phyloP scores from a whole-genome alignment of 1,140 invertebrate species.

The Drosophila saltans region DNA sequence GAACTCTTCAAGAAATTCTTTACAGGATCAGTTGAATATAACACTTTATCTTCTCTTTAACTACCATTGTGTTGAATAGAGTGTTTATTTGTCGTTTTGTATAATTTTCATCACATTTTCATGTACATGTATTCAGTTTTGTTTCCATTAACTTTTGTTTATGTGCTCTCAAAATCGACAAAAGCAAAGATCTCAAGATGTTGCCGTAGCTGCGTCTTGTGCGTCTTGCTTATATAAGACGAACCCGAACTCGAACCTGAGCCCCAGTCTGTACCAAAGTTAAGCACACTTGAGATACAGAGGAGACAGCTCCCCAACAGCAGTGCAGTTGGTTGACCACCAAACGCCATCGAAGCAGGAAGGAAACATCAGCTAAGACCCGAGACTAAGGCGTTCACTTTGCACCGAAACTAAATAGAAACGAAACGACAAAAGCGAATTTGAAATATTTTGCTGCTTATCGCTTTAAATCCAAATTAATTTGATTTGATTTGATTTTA shows the following conservation, averaged over 20 bases:
- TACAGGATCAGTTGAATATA: background rate
- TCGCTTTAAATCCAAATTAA: constrained; percentile 10
- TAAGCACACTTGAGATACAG: constrained; percentile 22
- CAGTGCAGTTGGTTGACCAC: constrained; percentile 15
- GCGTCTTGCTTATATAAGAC: constrained; percentile 12
- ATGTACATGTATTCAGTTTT: background rate
- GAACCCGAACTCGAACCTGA: constrained; percentile 4
- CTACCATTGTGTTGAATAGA: background rate
- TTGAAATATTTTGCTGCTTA: constrained; percentile 1
- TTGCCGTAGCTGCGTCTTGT: constrained; percentile 12
- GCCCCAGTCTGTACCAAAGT: constrained; percentile 13
- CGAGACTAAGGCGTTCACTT: constrained; percentile 30
- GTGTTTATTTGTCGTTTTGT: constrained; percentile 9
- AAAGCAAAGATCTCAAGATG: constrained; percentile 10
- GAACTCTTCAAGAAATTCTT: background rate
- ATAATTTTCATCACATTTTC: background rate
- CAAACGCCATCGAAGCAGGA: constrained; percentile 32
- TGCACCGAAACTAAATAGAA: constrained; percentile 5
- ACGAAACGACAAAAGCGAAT: constrained; percentile 13
- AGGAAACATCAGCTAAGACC: constrained; percentile 22
- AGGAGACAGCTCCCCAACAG: constrained; percentile 15
- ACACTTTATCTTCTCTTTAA: background rate
- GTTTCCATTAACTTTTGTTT: constrained; percentile 7
- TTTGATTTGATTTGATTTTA: constrained; percentile 30
- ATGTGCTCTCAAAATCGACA: constrained; percentile 14